Evolutionary conservation across 2,888 invertebrate species (phyloP).

Genomic region (Tethea ocularis): DNA sequence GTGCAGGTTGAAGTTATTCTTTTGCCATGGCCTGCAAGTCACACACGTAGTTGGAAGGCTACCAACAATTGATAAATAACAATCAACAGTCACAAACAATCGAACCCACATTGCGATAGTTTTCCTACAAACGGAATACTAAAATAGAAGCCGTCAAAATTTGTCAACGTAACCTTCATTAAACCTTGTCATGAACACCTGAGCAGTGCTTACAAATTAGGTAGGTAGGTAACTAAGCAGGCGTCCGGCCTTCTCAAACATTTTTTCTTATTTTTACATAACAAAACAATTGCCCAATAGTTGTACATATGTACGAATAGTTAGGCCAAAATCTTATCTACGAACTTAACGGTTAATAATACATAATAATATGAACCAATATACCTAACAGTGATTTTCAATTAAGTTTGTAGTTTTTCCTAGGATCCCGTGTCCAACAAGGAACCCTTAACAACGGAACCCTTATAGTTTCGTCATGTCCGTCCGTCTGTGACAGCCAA

Average conservation of each 20-base stretch:
- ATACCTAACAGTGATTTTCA: no score
- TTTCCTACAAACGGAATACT: conserved; percentile 46
- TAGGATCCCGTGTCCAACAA: no score
- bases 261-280: not conserved
- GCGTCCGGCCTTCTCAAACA: conserved; percentile 35
- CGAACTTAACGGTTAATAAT: no score
- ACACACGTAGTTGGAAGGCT: conserved; percentile 23
- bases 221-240: conserved; percentile 24
- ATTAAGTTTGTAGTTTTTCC: no score
- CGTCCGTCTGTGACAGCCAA: no score
- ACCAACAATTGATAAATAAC: conserved; percentile 11
- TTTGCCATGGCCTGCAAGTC: conserved; percentile 20
- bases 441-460: no score
- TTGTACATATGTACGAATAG: not conserved
- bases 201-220: conserved; percentile 52
- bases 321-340: no score
- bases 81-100: conserved; percentile 18
- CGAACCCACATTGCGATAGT: conserved; percentile 26
- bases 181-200: conserved; percentile 39
- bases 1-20: conserved; percentile 4
- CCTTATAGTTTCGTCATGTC: no score
- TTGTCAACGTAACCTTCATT: conserved; percentile 48
- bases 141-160: conserved; percentile 50
- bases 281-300: not conserved
- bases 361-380: no score